Base-by-base conservation (phyloP, 2,888 invertebrate genomes). In the Minunthozetes semirufus region DNA sequence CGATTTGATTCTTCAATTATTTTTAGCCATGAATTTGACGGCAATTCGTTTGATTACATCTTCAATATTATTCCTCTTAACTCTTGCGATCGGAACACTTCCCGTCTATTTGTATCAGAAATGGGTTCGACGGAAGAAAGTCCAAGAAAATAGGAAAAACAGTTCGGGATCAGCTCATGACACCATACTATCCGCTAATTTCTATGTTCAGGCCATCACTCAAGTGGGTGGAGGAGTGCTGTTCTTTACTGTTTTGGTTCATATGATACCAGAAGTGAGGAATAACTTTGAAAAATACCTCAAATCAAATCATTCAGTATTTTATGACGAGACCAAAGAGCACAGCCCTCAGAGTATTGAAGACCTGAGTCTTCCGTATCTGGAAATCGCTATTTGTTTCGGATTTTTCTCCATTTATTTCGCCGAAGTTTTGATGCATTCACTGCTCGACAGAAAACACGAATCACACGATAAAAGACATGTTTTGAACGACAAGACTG, bases 191-290 rank as follows among this genome's bases (percentile, higher is more conserved):
- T 38, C 68, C 19, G 19, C 38, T 22, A 68, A 68, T 17, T 22
- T 42, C 19, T 68, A 42, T 19, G 71, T 75, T 2, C 75, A 75
- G 42, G 50, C 72, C 15, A 25, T 75, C 17, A 48, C 75, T 11
- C 75, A 75, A 61, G 22, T 92, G 78, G 92, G 92, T 19, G 92
- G 92, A n/a, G 92, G 92, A 13, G 92, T 92, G 0, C 84, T 93
- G 19, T 83, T 93, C 50, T 88, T 89, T 77, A 92, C 92, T 2
- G 91, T 91, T 6, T 91, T 93, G 81, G 83, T 91, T 78, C 92
- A 93, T 80, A 84, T 93, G 80, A 84, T 92, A 75, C 92, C 92
- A 0, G 92, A 92, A 84, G 89, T 92, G 0, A 84, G 87, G 15
- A 89, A 91, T 80, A 87, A 87, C 75, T 86, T 91, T 13, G 84